phyloP scores from a whole-genome alignment of 1,140 invertebrate genomes.

The Ericerus pela region DNA sequence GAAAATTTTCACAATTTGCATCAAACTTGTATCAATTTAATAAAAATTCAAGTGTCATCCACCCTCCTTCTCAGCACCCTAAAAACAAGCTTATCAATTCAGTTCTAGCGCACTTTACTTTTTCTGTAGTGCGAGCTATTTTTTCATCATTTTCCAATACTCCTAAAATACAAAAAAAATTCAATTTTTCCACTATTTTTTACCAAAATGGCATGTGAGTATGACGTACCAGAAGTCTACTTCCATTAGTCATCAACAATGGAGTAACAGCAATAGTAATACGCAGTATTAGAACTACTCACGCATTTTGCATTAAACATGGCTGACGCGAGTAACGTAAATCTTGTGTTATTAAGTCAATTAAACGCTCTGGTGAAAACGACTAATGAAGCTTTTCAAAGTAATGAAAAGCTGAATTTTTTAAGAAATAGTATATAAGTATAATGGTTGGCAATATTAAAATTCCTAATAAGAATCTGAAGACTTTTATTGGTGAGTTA shows the following conservation, averaged over 20 bases:
- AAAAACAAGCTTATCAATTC: background rate
- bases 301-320: too few species aligned
- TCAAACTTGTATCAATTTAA: too few species aligned
- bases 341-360: slow-evolving; percentile 3
- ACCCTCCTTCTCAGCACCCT: background rate
- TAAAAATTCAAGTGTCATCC: background rate
- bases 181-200: background rate
- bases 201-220: too few species aligned
- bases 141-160: background rate
- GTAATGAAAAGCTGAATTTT: background rate
- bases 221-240: too few species aligned
- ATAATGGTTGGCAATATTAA: slow-evolving; percentile 5
- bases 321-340: slow-evolving; percentile 2
- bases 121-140: background rate
- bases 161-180: background rate
- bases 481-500: background rate
- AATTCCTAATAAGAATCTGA: background rate
- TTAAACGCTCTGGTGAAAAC: slow-evolving; percentile 1
- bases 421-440: slow-evolving; percentile 7
- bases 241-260: too few species aligned
- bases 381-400: background rate
- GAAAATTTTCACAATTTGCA: too few species aligned
- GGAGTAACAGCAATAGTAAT: too few species aligned
- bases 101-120: background rate
- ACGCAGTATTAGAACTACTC: too few species aligned